These are phyloP conservation scores for Eucera pruinosa DNA, from an alignment of 2,888 invertebrate species.

Conservation along the genomic window DNA sequence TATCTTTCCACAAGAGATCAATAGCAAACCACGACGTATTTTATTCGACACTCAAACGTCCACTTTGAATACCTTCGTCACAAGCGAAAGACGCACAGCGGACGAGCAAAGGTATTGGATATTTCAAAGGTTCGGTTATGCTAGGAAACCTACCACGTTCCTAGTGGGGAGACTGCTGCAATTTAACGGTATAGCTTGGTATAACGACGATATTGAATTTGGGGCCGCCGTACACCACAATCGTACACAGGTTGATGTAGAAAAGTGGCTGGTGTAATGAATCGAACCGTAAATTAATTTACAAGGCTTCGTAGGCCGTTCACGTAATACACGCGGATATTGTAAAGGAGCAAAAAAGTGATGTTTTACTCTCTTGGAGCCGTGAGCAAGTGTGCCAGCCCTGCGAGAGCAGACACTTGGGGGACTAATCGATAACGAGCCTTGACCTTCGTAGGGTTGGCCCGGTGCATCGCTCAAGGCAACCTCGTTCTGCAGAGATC, in stretches of 20 bases:
- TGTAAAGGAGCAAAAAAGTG: conserved; percentile 3
- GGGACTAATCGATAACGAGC: conserved; percentile 68
- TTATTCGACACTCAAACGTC: not conserved
- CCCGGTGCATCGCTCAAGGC: conserved; percentile 57
- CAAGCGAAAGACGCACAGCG: too few relatives aligned
- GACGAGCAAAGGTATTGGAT: conserved; percentile 10
- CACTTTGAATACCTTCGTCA: not conserved
- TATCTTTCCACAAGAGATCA: conserved; percentile 11
- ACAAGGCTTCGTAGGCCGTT: conserved; percentile 39
- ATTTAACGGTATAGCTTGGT: conserved; percentile 36
- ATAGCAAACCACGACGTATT: conserved; percentile 1
- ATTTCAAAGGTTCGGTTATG: conserved; percentile 51
- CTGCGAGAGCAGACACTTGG: conserved; percentile 57
- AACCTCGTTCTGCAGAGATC: conserved; percentile 7
- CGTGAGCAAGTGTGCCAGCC: conserved; percentile 28
- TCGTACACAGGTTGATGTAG: not conserved
- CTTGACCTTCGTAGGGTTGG: conserved; percentile 71
- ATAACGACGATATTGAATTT: conserved; percentile 49
- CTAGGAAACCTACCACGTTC: not conserved
- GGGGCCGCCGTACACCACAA: not conserved
- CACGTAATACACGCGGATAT: conserved; percentile 43
- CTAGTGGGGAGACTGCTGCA: conserved; percentile 21
- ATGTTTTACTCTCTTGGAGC: conserved; percentile 15
- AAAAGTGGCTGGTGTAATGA: conserved; percentile 1
- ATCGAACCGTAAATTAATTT: conserved; percentile 59